These are phyloP conservation scores for Gryllus longicercus DNA, from an alignment of 2,888 invertebrate genomes.

Conservation along the genomic window DNA sequence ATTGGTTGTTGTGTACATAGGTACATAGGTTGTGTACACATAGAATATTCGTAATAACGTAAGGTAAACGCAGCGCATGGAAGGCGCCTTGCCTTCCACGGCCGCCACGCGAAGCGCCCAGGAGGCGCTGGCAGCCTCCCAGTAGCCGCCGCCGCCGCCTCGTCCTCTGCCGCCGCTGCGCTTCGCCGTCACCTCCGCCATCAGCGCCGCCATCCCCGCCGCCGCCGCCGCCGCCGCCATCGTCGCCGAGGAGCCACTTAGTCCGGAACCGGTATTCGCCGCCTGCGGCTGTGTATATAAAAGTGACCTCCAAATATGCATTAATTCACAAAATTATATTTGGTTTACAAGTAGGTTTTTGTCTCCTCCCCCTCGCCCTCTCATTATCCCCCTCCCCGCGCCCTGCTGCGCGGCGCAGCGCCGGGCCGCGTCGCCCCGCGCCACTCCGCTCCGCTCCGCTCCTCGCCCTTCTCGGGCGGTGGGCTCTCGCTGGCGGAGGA, in stretches of 20 bases:
- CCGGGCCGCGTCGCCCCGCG: too few species aligned
- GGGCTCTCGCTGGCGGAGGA: neutral
- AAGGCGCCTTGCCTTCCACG: too few species aligned
- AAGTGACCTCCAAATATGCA: constrained; percentile 17
- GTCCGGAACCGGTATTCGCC: neutral
- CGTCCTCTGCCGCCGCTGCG: neutral
- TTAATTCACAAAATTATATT: constrained; percentile 17
- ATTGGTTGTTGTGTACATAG: too few species aligned
- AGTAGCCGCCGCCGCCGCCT: neutral
- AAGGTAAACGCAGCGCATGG: too few species aligned
- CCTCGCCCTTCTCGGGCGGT: neutral
- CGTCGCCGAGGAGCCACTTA: neutral
- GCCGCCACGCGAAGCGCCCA: too few species aligned
- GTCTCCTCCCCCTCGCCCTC: neutral
- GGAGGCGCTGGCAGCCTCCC: neutral
- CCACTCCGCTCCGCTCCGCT: too few species aligned
- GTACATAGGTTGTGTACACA: too few species aligned
- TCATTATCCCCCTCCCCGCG: neutral
- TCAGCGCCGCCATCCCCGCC: neutral
- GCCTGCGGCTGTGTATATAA: neutral
- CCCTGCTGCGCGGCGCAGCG: too few species aligned
- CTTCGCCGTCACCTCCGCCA: neutral
- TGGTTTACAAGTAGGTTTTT: constrained; percentile 17
- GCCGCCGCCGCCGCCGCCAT: neutral
- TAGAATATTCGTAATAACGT: too few species aligned